Conservation (phyloP, 2,888 invertebrate genomes). For the Mesorhabditis belari region DNA sequence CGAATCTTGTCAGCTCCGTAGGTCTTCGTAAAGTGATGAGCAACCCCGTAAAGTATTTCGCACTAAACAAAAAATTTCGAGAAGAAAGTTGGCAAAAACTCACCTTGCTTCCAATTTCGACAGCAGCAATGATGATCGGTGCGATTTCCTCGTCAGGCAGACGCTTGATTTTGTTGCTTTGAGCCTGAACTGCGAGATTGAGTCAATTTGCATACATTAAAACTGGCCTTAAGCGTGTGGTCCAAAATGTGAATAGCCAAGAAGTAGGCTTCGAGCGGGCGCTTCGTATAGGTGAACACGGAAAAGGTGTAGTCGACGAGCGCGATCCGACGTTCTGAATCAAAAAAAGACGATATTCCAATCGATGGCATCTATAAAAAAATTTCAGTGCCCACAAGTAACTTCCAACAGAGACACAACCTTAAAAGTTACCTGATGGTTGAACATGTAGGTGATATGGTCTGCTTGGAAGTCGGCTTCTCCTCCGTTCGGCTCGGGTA, state of each 20-base stretch:
- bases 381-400: no score
- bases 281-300: neutral
- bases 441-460: neutral
- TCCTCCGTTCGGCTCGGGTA: neutral
- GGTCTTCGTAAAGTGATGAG: neutral
- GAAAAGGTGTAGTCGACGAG: neutral
- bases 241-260: neutral
- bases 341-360: no score
- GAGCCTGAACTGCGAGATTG: no score
- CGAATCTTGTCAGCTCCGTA: neutral
- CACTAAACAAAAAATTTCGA: neutral
- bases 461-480: neutral
- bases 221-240: neutral
- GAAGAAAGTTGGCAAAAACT: neutral
- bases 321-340: neutral
- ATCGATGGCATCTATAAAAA: no score
- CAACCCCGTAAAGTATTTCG: neutral
- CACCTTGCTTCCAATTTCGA: neutral
- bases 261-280: neutral
- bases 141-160: neutral
- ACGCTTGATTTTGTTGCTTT: neutral
- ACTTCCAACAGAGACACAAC: no score
- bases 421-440: no score
- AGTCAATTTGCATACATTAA: neutral
- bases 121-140: neutral